Evolutionary conservation across 2,113 vertebrate species (phyloP), one percentile per base, ranked within the genome.

Genomic region (Tyto alba): DNA sequence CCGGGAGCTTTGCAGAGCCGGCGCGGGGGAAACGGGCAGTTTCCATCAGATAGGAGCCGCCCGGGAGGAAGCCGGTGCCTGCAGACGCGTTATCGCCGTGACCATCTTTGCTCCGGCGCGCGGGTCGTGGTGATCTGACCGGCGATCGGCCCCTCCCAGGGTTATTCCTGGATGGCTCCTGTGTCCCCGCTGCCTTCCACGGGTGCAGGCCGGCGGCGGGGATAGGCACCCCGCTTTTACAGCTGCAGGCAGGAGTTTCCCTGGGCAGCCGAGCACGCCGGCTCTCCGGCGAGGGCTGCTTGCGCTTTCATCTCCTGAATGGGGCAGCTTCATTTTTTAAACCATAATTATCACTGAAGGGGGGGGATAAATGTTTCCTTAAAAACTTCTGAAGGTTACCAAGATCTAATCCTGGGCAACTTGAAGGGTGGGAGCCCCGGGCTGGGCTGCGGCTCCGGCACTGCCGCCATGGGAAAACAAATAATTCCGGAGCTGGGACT

Each of bases 241-340:
- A 3, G 32, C 43, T 7, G 40, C 10, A 2, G 62, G 36, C 38
- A 27, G 41, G 53, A 36, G 23, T 17, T 88, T 32, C 14, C 79
- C 43, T 0, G 4, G 29, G 64, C 30, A 12, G 72, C 62, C 0
- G 1, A 36, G 15, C 1, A 0, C 0, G 1, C 25, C 1, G 0
- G 21, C 26, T 22, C 27, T 29, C 8, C 1, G 2, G 16, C 2
- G 2, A 56, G 38, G 21, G 64, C 32, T 50, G 48, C 9, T 52
- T 20, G 12, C 5, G 3, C 13, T 14, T 40, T 26, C 23, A 0
- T 10, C 55, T 63, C 26, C 23, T 45, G 16, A 43, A 52, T 0
- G 8, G 41, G 14, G 10, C 56, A 11, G 29, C 25, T 27, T 47
- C 47, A 3, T 25, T 16, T 43, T 81, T 48, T 4, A 27, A 18